A percentile compares a stretch with the other conserved stretches of the same genome.
phyloP scores from a whole-genome alignment of 2,113 vertebrate species.

The Anas platyrhynchos region DNA sequence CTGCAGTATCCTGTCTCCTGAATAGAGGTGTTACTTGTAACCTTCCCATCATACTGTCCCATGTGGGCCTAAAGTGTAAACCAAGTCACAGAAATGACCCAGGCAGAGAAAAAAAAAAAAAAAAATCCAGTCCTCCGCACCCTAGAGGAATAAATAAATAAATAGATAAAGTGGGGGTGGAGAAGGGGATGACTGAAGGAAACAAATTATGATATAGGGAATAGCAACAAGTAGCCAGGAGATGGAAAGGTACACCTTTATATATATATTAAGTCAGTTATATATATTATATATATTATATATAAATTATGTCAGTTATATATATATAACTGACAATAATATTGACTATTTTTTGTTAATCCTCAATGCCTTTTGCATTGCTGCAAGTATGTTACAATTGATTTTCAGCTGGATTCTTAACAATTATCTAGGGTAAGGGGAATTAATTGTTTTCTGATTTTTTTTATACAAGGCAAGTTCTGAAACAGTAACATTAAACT shows the following conservation, averaged over 20 bases:
- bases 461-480: neutral
- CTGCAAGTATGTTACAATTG: neutral
- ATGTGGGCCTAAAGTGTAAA: neutral
- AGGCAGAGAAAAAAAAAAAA: neutral
- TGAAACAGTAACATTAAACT: neutral
- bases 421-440: fast-evolving
- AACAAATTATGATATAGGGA: neutral
- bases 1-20: neutral
- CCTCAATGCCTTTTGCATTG: neutral
- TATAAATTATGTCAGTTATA: no score
- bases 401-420: neutral
- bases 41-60: neutral
- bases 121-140: neutral
- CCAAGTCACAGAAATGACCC: neutral
- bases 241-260: neutral
- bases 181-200: neutral
- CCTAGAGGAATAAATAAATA: neutral
- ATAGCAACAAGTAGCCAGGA: neutral
- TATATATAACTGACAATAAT: neutral
- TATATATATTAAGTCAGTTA: no score
- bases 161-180: neutral
- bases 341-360: neutral
- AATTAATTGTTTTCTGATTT: neutral
- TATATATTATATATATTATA: no score
- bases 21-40: neutral